Evolutionary conservation across 2,113 vertebrate genomes (phyloP), one percentile per base, ranked within the genome.

Genomic region (Python bivittatus): DNA sequence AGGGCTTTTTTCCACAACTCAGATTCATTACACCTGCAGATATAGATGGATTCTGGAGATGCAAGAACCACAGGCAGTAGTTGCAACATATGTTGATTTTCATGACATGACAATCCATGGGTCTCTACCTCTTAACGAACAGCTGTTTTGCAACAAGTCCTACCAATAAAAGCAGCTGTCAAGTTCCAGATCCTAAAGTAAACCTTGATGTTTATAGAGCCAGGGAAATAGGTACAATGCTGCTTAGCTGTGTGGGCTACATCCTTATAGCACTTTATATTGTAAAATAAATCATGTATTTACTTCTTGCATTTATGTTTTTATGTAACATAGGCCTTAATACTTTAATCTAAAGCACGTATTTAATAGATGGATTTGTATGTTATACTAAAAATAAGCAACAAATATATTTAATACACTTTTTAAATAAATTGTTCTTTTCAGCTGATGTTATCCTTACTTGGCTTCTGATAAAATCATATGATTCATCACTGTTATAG

Each of bases 191-290:
- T n/a, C 83, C 83, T 52, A 58, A 29, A 61, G 27, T 27, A 33
- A 58, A 61, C 2, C 56, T 53, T 42, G 44, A 25, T 53, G 17
- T 42, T 17, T n/a, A 33, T 60, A 84, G 56, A 53, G 44, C 90
- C 53, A 83, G 3, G 12, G 11, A 10, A 92, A 17, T 1, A 17
- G 56, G 17, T 86, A 27, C 72, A 58, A 9, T 57, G 20, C 15
- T 84, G 54, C 10, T 58, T 25, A 83, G 52, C 23, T 91, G 6
- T 57, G 15, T 88, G 57, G n/a, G 93, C 2, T 88, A 93, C 84
- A 93, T 86, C 9, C 61, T 96, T 92, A 91, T 96, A 97, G 97
- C 97, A 98, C 97, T 97, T 98, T 97, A 95, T 95, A 95, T 96
- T 96, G 90, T 96, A 96, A 96, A 97, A 56, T 95, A 68, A 94